Conservation (phyloP, 2,113 vertebrate genomes). For the Epinephelus moara region DNA sequence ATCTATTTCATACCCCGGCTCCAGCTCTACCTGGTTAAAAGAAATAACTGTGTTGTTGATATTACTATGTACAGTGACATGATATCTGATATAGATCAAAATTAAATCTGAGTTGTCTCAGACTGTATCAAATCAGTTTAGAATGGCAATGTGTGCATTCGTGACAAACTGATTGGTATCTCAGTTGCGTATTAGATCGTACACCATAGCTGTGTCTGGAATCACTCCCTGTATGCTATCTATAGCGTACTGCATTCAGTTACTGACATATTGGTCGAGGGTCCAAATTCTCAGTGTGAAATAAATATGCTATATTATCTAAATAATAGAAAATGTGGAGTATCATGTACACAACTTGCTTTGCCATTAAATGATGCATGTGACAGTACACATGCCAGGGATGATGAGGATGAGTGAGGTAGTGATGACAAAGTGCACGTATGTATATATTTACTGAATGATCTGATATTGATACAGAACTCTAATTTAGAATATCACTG, state of each 20-base stretch:
- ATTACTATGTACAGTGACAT: background rate
- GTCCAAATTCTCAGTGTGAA: background rate
- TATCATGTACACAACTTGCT: background rate
- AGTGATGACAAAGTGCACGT: background rate
- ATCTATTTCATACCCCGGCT: no score
- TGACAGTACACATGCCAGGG: background rate
- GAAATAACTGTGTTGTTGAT: no score
- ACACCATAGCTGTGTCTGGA: background rate
- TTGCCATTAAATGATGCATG: background rate
- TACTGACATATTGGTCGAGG: background rate
- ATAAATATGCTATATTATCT: background rate
- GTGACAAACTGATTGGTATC: background rate
- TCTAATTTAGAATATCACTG: background rate
- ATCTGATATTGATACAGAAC: background rate
- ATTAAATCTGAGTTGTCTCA: background rate
- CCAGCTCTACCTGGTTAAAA: no score
- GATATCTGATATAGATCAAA: background rate
- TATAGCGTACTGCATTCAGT: background rate
- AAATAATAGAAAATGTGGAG: background rate
- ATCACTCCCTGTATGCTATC: background rate
- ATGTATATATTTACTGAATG: no score
- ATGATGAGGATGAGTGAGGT: background rate
- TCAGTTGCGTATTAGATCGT: background rate
- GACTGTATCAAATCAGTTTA: background rate
- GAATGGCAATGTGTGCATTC: background rate